These are phyloP conservation scores for Pygoscelis antarcticus DNA, from an alignment of 2,113 vertebrate genomes.

Conservation along the genomic window DNA sequence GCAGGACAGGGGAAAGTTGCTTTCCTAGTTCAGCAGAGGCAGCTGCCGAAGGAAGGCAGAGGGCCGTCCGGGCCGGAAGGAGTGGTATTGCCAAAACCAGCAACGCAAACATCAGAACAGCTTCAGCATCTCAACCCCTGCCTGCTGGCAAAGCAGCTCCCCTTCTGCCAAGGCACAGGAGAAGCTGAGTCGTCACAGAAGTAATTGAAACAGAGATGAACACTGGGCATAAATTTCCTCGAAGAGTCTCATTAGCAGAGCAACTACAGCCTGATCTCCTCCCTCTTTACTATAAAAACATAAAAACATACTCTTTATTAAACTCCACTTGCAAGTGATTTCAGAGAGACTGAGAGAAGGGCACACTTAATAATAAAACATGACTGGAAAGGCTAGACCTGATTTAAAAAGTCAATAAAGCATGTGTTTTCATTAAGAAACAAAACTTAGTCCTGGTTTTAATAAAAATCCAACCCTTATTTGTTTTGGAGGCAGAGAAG, in stretches of 20 bases:
- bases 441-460: slow-evolving; percentile 2
- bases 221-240: neutral
- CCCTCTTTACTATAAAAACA: slow-evolving; percentile 39
- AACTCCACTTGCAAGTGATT: slow-evolving; percentile 24
- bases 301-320: slow-evolving; percentile 43
- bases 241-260: neutral
- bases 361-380: slow-evolving; percentile 35
- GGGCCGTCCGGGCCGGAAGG: fast-evolving
- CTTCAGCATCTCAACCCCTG: neutral
- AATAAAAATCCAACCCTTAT: slow-evolving; percentile 51
- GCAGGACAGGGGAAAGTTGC: neutral
- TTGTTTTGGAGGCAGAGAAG: slow-evolving; percentile 32
- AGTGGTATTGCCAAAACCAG: neutral
- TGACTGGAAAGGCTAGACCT: slow-evolving; percentile 35
- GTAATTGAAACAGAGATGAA: neutral
- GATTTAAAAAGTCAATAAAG: slow-evolving; percentile 43
- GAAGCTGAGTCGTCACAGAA: neutral
- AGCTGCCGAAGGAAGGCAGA: neutral
- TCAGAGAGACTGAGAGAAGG: neutral
- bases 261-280: neutral
- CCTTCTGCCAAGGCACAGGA: neutral
- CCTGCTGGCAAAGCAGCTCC: neutral
- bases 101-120: neutral
- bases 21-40: neutral
- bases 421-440: slow-evolving; percentile 22